Conservation (phyloP, 2,113 vertebrate genomes). For the Elanoides forficatus region DNA sequence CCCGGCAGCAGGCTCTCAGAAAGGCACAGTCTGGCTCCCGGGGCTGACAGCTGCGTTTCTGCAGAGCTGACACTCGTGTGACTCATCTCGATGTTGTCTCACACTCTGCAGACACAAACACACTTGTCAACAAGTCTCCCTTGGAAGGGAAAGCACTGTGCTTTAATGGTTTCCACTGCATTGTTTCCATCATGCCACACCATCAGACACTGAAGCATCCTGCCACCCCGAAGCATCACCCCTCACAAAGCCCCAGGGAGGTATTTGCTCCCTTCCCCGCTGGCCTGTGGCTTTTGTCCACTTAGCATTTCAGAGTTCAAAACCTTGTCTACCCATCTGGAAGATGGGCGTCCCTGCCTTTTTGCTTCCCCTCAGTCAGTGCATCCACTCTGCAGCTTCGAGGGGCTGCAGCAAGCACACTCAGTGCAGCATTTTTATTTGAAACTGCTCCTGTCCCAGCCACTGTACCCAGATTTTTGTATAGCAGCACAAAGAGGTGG, state of each 20-base stretch:
- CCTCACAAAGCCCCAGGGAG: not conserved
- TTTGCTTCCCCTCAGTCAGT: not conserved
- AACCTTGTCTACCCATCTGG: not conserved
- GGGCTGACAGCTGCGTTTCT: not conserved
- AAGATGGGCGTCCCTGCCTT: not conserved
- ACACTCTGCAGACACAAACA: not conserved
- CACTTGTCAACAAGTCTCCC: not conserved
- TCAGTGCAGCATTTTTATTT: not conserved
- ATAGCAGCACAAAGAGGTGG: not conserved
- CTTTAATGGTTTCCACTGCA: not conserved
- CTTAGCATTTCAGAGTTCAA: not conserved
- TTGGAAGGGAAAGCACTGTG: not conserved
- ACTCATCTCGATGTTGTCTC: not conserved
- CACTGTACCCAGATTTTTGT: not conserved
- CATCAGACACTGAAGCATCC: not conserved
- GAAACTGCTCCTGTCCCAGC: not conserved
- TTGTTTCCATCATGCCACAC: not conserved
- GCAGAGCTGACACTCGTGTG: not conserved
- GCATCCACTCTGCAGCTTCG: not conserved
- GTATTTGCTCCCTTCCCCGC: not conserved
- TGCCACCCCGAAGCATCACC: not conserved
- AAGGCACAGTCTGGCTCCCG: not conserved
- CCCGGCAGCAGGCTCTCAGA: not conserved
- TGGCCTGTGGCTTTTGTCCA: not conserved
- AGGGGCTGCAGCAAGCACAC: not conserved